Evolutionary conservation across 2,113 vertebrate genomes (phyloP).

Genomic region (Platycercus adscitus): DNA sequence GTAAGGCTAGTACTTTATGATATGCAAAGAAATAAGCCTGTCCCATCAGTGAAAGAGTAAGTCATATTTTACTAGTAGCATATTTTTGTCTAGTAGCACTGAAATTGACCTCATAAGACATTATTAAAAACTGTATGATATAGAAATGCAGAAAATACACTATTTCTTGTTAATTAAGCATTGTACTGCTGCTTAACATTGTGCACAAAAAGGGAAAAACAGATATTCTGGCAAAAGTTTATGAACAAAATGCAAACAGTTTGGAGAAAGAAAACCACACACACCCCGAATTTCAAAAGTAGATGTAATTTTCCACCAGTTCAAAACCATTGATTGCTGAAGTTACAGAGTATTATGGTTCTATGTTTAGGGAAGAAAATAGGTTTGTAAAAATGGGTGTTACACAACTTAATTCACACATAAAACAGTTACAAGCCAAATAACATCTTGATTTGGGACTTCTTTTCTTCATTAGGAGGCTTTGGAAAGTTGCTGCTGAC

Average conservation of each 20-base stretch:
- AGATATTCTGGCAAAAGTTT: neutral
- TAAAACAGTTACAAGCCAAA: neutral
- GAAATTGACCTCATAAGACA: rapidly evolving
- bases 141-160: neutral
- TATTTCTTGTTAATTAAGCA: neutral
- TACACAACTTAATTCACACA: neutral
- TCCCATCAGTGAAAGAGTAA: neutral
- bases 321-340: neutral
- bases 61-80: neutral
- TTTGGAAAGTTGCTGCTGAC: neutral
- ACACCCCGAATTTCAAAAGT: neutral
- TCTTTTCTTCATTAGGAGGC: neutral
- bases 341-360: neutral
- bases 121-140: neutral
- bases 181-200: neutral
- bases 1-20: neutral
- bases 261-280: neutral
- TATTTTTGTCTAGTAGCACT: neutral
- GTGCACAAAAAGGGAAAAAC: neutral
- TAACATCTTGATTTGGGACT: neutral
- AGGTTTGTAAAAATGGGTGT: neutral
- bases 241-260: neutral
- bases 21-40: neutral
- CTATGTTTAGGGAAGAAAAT: neutral
- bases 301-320: neutral